Base-by-base conservation (phyloP, 2,113 vertebrate genomes). In the Nesoenas mayeri region DNA sequence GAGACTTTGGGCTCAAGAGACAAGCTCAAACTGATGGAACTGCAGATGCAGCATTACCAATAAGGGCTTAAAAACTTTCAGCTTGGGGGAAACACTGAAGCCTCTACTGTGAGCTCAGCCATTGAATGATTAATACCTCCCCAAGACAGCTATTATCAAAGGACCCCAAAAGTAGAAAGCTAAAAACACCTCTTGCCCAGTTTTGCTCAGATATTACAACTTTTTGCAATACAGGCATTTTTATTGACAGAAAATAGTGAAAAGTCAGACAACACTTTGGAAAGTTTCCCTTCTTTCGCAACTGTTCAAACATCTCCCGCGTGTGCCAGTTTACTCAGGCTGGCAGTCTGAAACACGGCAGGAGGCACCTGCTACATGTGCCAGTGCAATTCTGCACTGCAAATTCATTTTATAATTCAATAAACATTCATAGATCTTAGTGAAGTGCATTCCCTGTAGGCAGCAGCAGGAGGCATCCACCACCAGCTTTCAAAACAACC, bases 401-500 rank as follows among this genome's bases (percentile, higher is more conserved):
- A 95, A 67, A 77, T 36, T 66, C 7, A 25, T 61, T 90, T 87
- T 69, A 50, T 50, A 70, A 85, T 61, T 77, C 81, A 82, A 75
- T 38, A 85, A 60, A 58, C 54, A 29, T n/a, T 44, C 64, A n/a
- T 6, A 54, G 40, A 58, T 66, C 58, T 70, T n/a, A 12, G 82
- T 5, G 21, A 65, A 88, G 6, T 28, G 21, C 64, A 22, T 73
- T 77, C 74, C 79, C 58, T 65, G 24, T 16, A 51, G 75, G 47
- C 54, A 88, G 71, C 88, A 91, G 71, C 85, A 94, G 90, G 62
- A 93, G 58, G 57, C 74, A 85, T 69, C 28, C 31, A 26, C 58
- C 12, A 82, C 4, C 57, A 57, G 66, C 67, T 88, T 82, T 64
- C 82, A 61, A 50, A 89, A 79, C 48, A 91, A 51, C n/a, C 22